Conservation (phyloP, 2,888 invertebrate species). For the Drosophila acutilabella region DNA sequence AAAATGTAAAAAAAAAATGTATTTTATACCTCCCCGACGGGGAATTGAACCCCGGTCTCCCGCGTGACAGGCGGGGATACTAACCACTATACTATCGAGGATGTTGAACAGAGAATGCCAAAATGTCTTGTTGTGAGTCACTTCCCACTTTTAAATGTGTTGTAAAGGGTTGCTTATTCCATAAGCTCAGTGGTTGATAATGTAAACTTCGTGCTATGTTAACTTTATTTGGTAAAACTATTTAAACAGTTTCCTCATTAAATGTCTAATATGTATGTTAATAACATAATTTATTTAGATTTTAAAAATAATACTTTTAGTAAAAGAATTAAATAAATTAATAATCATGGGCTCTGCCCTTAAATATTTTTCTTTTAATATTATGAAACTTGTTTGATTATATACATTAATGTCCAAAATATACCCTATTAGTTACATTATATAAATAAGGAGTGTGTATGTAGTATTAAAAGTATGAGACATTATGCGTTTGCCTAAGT, state of each 20-base stretch:
- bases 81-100: conserved; percentile 74
- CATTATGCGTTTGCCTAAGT: not conserved
- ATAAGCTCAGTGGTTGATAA: not conserved
- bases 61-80: no score
- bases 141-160: not conserved
- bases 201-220: not conserved
- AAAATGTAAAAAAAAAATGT: conserved; percentile 12
- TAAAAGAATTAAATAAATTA: no score
- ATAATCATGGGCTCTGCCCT: no score
- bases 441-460: no score
- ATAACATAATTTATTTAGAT: not conserved
- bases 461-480: not conserved
- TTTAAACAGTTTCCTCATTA: not conserved
- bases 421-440: no score
- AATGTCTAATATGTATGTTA: not conserved
- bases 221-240: not conserved
- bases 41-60: no score
- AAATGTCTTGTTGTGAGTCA: not conserved
- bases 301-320: no score
- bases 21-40: conserved; percentile 57
- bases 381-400: no score
- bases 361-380: no score
- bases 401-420: no score
- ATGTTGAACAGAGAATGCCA: conserved; percentile 20
- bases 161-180: not conserved